phyloP scores from a whole-genome alignment of 2,888 invertebrate genomes.

The Ormia ochracea region DNA sequence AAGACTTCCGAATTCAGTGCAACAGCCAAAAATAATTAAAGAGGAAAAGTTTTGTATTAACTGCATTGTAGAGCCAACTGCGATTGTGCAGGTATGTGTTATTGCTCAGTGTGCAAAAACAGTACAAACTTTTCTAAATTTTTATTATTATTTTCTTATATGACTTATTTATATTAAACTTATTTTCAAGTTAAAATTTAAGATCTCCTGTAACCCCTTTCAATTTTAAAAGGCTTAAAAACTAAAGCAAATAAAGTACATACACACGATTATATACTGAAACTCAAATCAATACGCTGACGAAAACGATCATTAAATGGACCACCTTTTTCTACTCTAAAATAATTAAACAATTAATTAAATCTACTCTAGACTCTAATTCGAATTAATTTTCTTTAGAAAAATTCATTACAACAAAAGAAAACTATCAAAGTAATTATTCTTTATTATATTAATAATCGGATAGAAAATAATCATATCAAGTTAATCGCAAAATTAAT shows the following conservation, averaged over 20 bases:
- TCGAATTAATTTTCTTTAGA: slow-evolving; percentile 46
- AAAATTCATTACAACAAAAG: slow-evolving; percentile 6
- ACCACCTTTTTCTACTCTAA: slow-evolving; percentile 71
- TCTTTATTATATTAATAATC: background rate
- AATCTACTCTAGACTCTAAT: slow-evolving; percentile 42
- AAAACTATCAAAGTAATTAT: slow-evolving; percentile 2
- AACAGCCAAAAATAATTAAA: no score
- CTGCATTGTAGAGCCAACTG: no score
- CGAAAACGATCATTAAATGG: slow-evolving; percentile 74
- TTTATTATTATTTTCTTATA: no score
- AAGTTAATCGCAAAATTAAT: slow-evolving; percentile 21
- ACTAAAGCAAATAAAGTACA: slow-evolving; percentile 3
- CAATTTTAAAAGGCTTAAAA: no score
- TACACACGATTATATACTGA: background rate
- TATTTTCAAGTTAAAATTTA: no score
- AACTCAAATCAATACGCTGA: slow-evolving; percentile 69
- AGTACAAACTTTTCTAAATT: no score
- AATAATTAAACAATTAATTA: slow-evolving; percentile 11
- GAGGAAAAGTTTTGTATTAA: no score
- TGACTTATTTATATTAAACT: no score
- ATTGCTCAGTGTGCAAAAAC: no score
- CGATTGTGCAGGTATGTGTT: no score
- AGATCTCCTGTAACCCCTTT: no score
- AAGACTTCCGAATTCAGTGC: no score
- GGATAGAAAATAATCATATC: slow-evolving; percentile 41